These are phyloP conservation scores for Takifugu rubripes DNA, from an alignment of 2,797 vertebrate genomes.

Conservation along the genomic window DNA sequence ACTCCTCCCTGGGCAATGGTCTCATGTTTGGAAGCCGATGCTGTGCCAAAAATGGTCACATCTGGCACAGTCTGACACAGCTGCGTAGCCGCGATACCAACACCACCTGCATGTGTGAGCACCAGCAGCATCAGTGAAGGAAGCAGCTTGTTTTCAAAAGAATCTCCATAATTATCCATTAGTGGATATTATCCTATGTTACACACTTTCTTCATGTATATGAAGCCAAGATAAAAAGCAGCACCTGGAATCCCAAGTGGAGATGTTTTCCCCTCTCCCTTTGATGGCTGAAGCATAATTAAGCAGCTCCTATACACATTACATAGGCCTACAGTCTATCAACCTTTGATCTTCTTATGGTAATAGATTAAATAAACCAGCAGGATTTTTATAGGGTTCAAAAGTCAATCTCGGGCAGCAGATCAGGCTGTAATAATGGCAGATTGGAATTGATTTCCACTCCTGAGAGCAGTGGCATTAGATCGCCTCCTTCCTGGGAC, in stretches of 20 bases:
- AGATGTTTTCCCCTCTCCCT: too few species aligned
- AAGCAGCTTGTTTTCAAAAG: too few species aligned
- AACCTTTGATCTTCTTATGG: neutral
- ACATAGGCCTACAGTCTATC: too few species aligned
- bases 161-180: too few species aligned
- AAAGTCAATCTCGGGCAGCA: neutral
- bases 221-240: too few species aligned
- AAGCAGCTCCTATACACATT: too few species aligned
- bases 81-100: constrained; percentile 87
- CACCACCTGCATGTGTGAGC: constrained; percentile 75
- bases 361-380: neutral
- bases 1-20: constrained; percentile 81
- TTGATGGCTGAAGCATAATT: too few species aligned
- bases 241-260: too few species aligned
- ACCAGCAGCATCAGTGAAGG: neutral
- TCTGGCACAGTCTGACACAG: constrained; percentile 86
- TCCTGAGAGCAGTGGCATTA: neutral
- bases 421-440: neutral
- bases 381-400: neutral
- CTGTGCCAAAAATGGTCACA: constrained; percentile 88
- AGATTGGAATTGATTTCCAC: neutral
- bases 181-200: too few species aligned
- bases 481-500: too few species aligned
- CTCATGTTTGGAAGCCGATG: constrained; percentile 87
- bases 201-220: too few species aligned